These are phyloP conservation scores for Columba guinea DNA, from an alignment of 2,797 vertebrate genomes.

Conservation along the genomic window DNA sequence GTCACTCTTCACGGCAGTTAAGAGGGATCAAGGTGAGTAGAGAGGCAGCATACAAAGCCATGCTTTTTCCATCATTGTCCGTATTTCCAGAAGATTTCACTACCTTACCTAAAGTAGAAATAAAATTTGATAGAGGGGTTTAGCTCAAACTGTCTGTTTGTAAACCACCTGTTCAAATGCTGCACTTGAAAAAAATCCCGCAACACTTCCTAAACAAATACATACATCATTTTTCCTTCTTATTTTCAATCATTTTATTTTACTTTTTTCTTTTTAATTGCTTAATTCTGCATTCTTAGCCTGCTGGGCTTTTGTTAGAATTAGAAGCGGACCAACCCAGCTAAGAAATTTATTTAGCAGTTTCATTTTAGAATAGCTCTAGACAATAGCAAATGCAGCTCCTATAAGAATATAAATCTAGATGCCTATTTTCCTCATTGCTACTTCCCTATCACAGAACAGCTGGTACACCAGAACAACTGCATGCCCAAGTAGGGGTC, in stretches of 20 bases:
- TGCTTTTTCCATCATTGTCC: accelerated
- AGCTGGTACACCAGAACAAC: not conserved
- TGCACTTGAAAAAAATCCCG: not conserved
- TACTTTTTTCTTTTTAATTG: not conserved
- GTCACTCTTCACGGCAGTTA: accelerated
- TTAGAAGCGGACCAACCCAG: not conserved
- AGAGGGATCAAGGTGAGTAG: not conserved
- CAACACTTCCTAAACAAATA: not conserved
- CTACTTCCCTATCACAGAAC: not conserved
- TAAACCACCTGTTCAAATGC: not conserved
- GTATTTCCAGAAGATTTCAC: not conserved
- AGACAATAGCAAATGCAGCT: not conserved
- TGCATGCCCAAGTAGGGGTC: not conserved
- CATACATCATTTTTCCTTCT: not conserved
- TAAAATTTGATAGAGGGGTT: not conserved
- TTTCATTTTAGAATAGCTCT: not conserved
- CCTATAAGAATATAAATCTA: not conserved
- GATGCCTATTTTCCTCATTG: not conserved
- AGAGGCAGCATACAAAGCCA: not conserved
- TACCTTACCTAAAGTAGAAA: not conserved
- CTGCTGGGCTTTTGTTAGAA: not conserved
- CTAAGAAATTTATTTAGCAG: not conserved
- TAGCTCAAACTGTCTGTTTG: not conserved
- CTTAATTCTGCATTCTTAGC: not conserved
- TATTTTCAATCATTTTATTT: not conserved